Conservation (phyloP, 2,797 vertebrate genomes). For the Notamacropus eugenii region DNA sequence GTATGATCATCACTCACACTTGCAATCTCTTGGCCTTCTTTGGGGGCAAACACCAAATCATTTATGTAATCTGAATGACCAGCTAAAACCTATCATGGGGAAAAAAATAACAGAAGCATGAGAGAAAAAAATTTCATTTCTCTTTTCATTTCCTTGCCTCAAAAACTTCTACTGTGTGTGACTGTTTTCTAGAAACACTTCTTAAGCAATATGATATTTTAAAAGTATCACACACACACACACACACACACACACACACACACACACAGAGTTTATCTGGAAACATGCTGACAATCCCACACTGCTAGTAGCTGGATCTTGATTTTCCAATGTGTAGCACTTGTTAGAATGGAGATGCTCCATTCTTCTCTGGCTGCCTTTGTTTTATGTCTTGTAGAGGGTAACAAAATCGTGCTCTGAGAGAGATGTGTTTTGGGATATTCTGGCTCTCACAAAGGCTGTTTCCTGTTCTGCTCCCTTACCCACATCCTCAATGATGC, state of each 20-base stretch:
- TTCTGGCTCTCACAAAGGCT: not conserved
- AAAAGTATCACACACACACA: constrained; percentile 58
- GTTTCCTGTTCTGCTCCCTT: not conserved
- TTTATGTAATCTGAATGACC: constrained; percentile 97
- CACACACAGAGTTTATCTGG: constrained; percentile 49
- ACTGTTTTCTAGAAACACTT: constrained; percentile 65
- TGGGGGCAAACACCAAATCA: constrained; percentile 95
- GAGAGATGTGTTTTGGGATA: not conserved
- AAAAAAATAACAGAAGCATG: constrained; percentile 54
- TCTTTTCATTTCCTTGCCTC: constrained; percentile 59
- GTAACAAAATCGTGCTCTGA: constrained; percentile 1
- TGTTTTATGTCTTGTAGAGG: constrained; percentile 48
- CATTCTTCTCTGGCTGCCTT: constrained; percentile 38
- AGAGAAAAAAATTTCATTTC: constrained; percentile 35
- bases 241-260: constrained; percentile 46
- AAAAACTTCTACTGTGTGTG: constrained; percentile 46
- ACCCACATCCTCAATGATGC: not conserved
- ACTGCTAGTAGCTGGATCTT: constrained; percentile 47
- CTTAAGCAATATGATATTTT: constrained; percentile 62
- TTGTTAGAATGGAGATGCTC: constrained; percentile 33
- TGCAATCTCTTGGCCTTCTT: constrained; percentile 94
- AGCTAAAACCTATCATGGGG: constrained; percentile 88
- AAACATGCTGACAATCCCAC: constrained; percentile 58
- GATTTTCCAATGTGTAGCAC: constrained; percentile 49
- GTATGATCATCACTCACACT: constrained; percentile 99